Conservation (phyloP, 2,797 vertebrate species). For the Macropus fuliginosus region DNA sequence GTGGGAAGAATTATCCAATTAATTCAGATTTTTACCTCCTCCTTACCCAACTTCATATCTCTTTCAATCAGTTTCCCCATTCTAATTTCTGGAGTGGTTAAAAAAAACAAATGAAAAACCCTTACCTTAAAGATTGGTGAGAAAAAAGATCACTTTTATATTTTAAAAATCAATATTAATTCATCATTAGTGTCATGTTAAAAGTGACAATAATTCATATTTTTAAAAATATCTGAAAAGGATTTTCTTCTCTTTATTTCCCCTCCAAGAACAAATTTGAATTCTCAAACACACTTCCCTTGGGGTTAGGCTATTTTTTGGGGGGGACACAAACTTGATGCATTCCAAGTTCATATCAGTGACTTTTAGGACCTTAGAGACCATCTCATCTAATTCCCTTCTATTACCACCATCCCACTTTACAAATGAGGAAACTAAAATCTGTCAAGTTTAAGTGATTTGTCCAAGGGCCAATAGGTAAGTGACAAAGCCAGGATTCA, state of each 20-base stretch:
- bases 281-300: neutral
- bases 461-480: neutral
- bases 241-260: neutral
- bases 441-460: neutral
- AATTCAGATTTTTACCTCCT: neutral
- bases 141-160: neutral
- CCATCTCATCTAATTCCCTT: neutral
- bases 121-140: neutral
- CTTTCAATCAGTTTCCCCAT: too few relatives aligned
- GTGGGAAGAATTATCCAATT: neutral
- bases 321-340: neutral
- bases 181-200: neutral
- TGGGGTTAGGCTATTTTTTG: neutral
- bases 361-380: neutral
- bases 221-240: neutral
- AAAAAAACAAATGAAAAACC: neutral
- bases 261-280: neutral
- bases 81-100: neutral
- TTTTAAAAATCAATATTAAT: neutral
- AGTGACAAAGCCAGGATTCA: neutral
- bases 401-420: neutral
- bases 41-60: rapidly evolving
- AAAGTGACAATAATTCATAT: neutral
- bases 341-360: neutral
- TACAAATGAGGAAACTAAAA: neutral